These are phyloP conservation scores for Leistus spinibarbis DNA, from an alignment of 2,888 invertebrate species.

Conservation along the genomic window DNA sequence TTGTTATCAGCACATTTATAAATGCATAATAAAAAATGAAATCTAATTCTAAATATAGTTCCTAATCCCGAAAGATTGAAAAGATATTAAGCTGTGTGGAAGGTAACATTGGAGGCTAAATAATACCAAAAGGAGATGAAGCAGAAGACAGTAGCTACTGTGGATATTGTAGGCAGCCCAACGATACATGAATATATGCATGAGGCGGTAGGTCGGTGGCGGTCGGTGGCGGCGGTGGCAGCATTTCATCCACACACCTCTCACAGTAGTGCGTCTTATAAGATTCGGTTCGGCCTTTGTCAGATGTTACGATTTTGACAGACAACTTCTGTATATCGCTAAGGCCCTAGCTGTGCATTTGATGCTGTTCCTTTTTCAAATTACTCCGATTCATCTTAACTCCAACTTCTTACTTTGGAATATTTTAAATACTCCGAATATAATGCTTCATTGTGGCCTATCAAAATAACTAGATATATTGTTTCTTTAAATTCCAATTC, in stretches of 20 bases:
- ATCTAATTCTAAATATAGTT: background rate
- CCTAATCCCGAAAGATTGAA: background rate
- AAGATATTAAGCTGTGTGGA: background rate
- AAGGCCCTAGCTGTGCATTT: background rate
- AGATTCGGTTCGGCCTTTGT: background rate
- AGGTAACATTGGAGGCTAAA: background rate
- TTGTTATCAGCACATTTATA: too few relatives aligned
- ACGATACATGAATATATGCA: constrained; percentile 26
- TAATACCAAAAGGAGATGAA: background rate
- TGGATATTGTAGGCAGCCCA: background rate
- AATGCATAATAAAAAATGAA: too few relatives aligned
- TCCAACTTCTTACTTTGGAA: background rate
- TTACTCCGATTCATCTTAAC: background rate
- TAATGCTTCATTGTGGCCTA: too few relatives aligned
- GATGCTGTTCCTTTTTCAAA: background rate
- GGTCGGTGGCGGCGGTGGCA: background rate
- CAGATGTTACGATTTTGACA: background rate
- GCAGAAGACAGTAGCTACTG: background rate
- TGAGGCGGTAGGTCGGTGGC: background rate
- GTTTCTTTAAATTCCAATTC: too few relatives aligned
- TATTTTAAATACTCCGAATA: too few relatives aligned
- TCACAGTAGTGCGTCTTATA: background rate
- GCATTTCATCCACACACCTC: background rate
- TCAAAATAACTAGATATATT: too few relatives aligned
- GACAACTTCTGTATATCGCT: background rate